Evolutionary conservation across 2,797 vertebrate genomes (phyloP).

Genomic region (Xenops minutus): DNA sequence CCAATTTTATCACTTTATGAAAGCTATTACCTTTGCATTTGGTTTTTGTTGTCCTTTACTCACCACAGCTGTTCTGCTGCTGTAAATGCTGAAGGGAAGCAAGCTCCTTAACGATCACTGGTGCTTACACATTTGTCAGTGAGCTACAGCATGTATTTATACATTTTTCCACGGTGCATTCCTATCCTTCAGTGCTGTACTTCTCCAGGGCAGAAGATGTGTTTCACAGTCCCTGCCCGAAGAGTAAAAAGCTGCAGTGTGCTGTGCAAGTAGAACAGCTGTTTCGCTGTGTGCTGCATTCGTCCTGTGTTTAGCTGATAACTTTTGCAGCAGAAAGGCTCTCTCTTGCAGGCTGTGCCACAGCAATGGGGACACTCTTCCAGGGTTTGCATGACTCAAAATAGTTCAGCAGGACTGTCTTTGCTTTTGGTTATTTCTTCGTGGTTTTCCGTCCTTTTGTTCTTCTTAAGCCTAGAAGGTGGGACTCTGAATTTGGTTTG

Average conservation of each 20-base stretch:
- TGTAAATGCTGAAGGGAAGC: background rate
- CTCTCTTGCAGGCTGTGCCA: background rate
- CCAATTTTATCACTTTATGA: background rate
- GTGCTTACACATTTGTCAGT: background rate
- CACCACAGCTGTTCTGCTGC: background rate
- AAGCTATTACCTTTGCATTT: background rate
- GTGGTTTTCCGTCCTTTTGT: background rate
- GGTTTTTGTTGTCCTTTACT: background rate
- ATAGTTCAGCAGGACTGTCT: rapidly evolving
- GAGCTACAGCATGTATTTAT: background rate
- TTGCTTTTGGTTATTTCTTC: background rate
- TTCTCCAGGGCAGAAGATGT: background rate
- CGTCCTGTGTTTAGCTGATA: background rate
- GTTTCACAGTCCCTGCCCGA: background rate
- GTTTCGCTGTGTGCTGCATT: background rate
- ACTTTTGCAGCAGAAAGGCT: background rate
- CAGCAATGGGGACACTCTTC: background rate
- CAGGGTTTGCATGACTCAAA: background rate
- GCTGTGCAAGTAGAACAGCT: background rate
- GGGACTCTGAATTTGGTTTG: background rate
- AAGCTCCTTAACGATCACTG: background rate
- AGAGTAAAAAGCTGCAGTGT: background rate
- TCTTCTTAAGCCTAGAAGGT: background rate
- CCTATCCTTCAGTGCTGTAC: background rate
- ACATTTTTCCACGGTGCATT: background rate